Percentiles rank a stretch among this genome's conserved stretches.
Conservation (phyloP, 2,797 vertebrate genomes). For the Loriculus beryllinus region DNA sequence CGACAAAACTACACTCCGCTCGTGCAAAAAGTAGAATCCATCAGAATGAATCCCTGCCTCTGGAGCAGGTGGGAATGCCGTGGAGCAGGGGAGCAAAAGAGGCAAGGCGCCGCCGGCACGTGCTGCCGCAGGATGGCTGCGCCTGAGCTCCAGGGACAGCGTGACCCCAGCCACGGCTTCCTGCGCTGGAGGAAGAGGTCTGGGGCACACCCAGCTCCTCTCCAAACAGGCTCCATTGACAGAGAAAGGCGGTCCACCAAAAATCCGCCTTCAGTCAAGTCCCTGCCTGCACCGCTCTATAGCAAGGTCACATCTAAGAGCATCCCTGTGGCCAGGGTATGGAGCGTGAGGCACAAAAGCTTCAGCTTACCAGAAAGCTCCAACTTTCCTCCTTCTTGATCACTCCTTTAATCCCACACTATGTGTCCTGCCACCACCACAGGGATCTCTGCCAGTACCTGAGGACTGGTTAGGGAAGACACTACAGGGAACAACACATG, state of each 20-base stretch:
- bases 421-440: not conserved
- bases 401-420: not conserved
- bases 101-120: rapidly evolving
- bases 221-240: not conserved
- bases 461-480: not conserved
- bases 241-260: not conserved
- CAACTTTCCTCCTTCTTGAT: not conserved
- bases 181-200: not conserved
- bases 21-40: not conserved
- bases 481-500: rapidly evolving
- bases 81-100: not conserved
- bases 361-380: not conserved
- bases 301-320: not conserved
- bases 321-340: rapidly evolving
- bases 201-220: not conserved
- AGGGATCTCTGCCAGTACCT: not conserved
- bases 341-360: rapidly evolving
- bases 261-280: not conserved
- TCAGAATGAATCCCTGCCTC: not conserved
- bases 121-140: rapidly evolving
- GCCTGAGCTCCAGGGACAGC: not conserved
- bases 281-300: not conserved
- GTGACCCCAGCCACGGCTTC: not conserved
- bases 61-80: not conserved
- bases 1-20: not conserved